Base-by-base conservation (phyloP, 2,888 invertebrate genomes). In the Epirrhoe alternata region DNA sequence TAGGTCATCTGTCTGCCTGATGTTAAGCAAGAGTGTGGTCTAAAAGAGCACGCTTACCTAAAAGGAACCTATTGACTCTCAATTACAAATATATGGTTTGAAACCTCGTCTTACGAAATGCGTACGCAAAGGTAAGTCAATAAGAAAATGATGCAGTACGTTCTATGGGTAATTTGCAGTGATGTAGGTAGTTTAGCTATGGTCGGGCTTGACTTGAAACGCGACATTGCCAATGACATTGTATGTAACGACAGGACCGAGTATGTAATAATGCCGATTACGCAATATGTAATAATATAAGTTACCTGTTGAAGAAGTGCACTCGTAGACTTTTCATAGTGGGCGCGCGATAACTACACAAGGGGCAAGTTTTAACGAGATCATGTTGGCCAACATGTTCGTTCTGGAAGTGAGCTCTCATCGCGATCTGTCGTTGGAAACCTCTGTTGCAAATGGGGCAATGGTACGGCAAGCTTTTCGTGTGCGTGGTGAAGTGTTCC, bases 381-480 rank as follows among this genome's bases (percentile, higher is more conserved):
- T 97, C 97, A 80, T 97, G 97, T 79, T 97, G 97, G 33, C 97
- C 97, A 51, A 97, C 97, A 83, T 98, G 97, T 86, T 97, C 97
- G 85, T 98, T 98, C 86, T 98, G 98, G 91, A 98, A 98, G 87
- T 98, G 98, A 24, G 98, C 98, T 75, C 97, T 94, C 98, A 98
- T 98, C 56, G 98, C 98, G 75, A 98, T 98, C 92, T 98, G 98
- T 68, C 98, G 94, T 88, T 98, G 97, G 89, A 98, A 98, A 72
- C 98, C 97, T 85, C 98, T 94, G 88, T 97, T 97, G 86, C 98
- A 98, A 83, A 98, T 97, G 61, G 98, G 98, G 90, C 98, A 98
- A 87, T 97, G 97, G 89, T 97, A 97, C 82, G 98, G 98, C 94
- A 98, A 94, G 83, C 97, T 97, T 92, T 98, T 98, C 53, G 97